These are phyloP conservation scores for Branchipolynoe longqiensis DNA, from an alignment of 2,888 invertebrate genomes.

Conservation along the genomic window DNA sequence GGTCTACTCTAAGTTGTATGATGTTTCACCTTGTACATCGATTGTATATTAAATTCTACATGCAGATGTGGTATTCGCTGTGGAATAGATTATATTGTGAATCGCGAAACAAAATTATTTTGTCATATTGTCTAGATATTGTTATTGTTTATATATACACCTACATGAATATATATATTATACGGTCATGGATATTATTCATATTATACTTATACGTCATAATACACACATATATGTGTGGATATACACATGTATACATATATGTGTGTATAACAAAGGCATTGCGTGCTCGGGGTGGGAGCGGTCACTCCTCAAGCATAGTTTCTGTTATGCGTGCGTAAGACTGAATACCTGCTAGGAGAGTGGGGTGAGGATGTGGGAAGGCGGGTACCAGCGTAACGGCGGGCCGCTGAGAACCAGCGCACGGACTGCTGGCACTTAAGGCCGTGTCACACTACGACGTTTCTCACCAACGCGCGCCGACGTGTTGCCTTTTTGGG, in stretches of 20 bases:
- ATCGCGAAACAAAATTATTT: constrained; percentile 50
- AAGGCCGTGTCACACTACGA: too few relatives aligned
- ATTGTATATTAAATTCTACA: constrained; percentile 52
- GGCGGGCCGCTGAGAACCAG: not conserved
- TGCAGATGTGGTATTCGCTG: constrained; percentile 54
- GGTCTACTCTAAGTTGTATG: constrained; percentile 1
- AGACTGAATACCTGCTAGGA: not conserved
- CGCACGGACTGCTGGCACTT: too few relatives aligned
- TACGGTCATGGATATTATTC: not conserved
- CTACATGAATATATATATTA: not conserved
- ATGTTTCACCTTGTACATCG: constrained; percentile 41
- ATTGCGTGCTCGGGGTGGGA: too few relatives aligned
- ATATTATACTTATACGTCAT: not conserved
- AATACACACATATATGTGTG: not conserved
- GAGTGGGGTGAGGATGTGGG: not conserved
- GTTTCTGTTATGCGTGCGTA: too few relatives aligned
- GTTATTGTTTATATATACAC: constrained; percentile 10
- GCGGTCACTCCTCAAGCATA: too few relatives aligned
- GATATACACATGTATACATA: not conserved
- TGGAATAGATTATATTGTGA: constrained; percentile 55
- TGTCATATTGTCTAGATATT: constrained; percentile 49
- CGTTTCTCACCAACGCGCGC: too few relatives aligned
- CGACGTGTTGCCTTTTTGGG: too few relatives aligned
- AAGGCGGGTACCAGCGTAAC: not conserved
- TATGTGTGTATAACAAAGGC: constrained; percentile 11